Conservation (phyloP, 2,113 vertebrate genomes). For the Platysternon megacephalum region DNA sequence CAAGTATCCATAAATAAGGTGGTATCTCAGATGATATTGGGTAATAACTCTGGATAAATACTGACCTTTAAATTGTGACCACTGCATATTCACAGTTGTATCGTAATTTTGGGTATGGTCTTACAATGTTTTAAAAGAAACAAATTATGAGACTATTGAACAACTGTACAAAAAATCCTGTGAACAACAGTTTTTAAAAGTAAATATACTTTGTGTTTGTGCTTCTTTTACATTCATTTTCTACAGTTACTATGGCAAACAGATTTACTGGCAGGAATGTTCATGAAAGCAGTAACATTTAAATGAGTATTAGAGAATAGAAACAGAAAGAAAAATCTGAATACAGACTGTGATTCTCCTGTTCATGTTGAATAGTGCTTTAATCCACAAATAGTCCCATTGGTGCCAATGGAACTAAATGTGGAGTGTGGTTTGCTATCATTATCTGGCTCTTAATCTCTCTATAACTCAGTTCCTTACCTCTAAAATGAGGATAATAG, state of each 20-base stretch:
- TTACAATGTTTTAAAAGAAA: neutral
- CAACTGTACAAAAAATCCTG: neutral
- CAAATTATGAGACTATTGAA: neutral
- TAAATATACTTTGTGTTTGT: slow-evolving; percentile 4
- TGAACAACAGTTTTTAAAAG: neutral
- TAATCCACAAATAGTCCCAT: too few species aligned
- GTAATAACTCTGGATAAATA: neutral
- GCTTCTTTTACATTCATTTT: neutral
- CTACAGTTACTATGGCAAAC: neutral
- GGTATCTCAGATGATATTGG: neutral
- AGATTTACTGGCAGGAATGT: neutral
- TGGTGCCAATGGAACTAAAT: too few species aligned
- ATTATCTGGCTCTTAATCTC: too few species aligned
- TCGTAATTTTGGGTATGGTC: neutral
- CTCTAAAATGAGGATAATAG: neutral
- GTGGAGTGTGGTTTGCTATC: too few species aligned
- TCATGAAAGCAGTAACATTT: too few species aligned
- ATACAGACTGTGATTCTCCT: too few species aligned
- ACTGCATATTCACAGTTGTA: neutral
- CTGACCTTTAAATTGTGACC: neutral
- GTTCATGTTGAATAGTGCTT: too few species aligned
- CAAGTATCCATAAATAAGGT: neutral
- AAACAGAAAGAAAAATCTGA: too few species aligned
- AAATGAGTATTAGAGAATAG: too few species aligned
- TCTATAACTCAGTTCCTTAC: neutral